Conservation (phyloP, 2,888 invertebrate species). For the Aphrophora alni region DNA sequence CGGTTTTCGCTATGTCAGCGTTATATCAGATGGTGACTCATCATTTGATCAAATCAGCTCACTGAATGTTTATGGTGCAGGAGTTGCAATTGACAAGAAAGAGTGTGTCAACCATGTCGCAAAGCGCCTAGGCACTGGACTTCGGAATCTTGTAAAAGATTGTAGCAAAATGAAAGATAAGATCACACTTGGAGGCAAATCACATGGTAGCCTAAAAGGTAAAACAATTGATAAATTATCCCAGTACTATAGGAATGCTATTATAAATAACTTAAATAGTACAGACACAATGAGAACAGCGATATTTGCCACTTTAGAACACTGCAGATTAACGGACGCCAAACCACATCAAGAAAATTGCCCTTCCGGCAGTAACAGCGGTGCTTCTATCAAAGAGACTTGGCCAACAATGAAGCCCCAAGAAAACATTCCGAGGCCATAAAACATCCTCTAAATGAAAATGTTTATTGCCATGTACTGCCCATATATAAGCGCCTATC, state of each 20-base stretch:
- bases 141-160: slow-evolving; percentile 23
- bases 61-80: slow-evolving; percentile 4
- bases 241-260: slow-evolving; percentile 16
- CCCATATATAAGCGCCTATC: neutral
- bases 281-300: slow-evolving; percentile 16
- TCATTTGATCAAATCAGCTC: neutral
- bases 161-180: neutral
- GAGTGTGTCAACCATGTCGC: slow-evolving; percentile 22
- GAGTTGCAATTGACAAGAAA: slow-evolving; percentile 6
- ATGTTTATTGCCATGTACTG: slow-evolving; percentile 2
- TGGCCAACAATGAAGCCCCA: neutral
- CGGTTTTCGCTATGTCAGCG: slow-evolving; percentile 6
- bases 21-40: slow-evolving; percentile 6
- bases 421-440: slow-evolving; percentile 17
- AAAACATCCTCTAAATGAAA: slow-evolving; percentile 17
- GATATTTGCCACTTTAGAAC: neutral
- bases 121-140: slow-evolving; percentile 6
- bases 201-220: slow-evolving; percentile 21
- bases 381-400: slow-evolving; percentile 13
- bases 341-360: neutral
- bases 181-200: slow-evolving; percentile 18
- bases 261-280: neutral
- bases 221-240: neutral
- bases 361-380: neutral
- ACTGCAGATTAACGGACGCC: neutral